A percentile compares a stretch with the other conserved stretches of the same genome.
These are phyloP conservation scores for Drosophila mettleri DNA, from an alignment of 2,888 invertebrate species.

Conservation along the genomic window DNA sequence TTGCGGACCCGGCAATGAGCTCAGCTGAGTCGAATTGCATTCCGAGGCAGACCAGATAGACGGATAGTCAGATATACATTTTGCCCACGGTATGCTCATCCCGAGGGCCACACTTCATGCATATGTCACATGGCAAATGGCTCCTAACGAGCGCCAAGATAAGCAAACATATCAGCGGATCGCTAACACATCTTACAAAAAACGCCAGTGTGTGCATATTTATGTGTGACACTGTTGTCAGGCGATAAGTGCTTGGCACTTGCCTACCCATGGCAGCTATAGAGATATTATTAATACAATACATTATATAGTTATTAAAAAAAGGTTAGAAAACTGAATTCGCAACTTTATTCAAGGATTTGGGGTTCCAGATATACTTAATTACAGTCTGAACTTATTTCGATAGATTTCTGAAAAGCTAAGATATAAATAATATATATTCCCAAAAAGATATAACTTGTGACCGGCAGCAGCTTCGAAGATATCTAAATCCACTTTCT, in stretches of 20 bases:
- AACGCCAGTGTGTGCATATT: slow-evolving; percentile 27
- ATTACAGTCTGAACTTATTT: too few species aligned
- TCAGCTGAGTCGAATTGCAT: slow-evolving; percentile 15
- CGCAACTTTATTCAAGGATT: not conserved
- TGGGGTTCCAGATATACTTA: not conserved
- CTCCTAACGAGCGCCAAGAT: slow-evolving; percentile 6
- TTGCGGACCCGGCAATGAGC: slow-evolving; percentile 28
- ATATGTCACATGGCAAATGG: not conserved
- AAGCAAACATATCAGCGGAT: slow-evolving; percentile 24
- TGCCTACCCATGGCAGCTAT: not conserved
- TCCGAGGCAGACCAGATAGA: slow-evolving; percentile 37
- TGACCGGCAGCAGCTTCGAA: too few species aligned
- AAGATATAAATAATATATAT: too few species aligned
- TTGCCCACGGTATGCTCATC: not conserved
- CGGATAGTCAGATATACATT: slow-evolving; percentile 1
- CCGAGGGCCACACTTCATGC: not conserved
- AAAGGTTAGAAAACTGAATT: not conserved
- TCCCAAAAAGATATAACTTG: too few species aligned
- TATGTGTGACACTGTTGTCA: not conserved
- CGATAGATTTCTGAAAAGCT: too few species aligned
- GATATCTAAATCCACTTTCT: too few species aligned
- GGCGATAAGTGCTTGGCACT: not conserved
- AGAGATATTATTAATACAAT: not conserved
- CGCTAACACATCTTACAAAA: slow-evolving; percentile 33
- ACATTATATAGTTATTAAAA: not conserved